Base-by-base conservation (phyloP, 1,140 invertebrate species). In the Drosophila sucinea region DNA sequence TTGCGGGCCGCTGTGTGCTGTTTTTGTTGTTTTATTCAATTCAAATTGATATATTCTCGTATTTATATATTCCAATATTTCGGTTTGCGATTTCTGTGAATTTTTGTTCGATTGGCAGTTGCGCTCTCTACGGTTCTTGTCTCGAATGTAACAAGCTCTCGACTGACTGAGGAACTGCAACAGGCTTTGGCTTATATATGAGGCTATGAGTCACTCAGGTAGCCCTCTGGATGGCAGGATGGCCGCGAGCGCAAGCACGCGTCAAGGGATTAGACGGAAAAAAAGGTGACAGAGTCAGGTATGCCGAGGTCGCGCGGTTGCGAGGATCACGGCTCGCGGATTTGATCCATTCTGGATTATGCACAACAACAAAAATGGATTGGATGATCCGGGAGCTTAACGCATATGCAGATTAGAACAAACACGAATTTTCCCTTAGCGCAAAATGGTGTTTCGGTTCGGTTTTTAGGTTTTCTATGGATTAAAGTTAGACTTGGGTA, bases 311-410 rank as follows among this genome's bases (percentile, higher is more conserved):
- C 23, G 44, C 44, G 60, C 38, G 60, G 60, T 32, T n/a, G 44
- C 32, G 8, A 58, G 56, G 56, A 58, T 58, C 56, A 63, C 17
- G 60, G 29, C 57, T 68, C 70, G 47, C 40, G 71, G 69, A 74
- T 77, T 44, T 11, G 79, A 87, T 87, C 83, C 83, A 87, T 83
- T 87, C 84, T 83, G 83, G 83, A 87, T 87, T 87, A 87, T 58
- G 56, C 32, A 58, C 29, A 54, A 57, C 68, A 55, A 44, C 33
- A 60, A 68, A 35, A 25, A 40, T 40, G 56, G 56, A 40, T 41
- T 40, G 56, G 56, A 58, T 58, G 56, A 58, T 63, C 41, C 58
- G 40, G 61, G 62, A 72, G 75, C 73, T 77, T 77, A 77, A 74
- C 73, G 72, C 70, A 75, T 71, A 78, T 38, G 41, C 64, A 32